A percentile compares a stretch with the other conserved stretches of the same genome.
These are phyloP conservation scores for Metellina segmentata DNA, from an alignment of 2,888 invertebrate genomes.

Conservation along the genomic window DNA sequence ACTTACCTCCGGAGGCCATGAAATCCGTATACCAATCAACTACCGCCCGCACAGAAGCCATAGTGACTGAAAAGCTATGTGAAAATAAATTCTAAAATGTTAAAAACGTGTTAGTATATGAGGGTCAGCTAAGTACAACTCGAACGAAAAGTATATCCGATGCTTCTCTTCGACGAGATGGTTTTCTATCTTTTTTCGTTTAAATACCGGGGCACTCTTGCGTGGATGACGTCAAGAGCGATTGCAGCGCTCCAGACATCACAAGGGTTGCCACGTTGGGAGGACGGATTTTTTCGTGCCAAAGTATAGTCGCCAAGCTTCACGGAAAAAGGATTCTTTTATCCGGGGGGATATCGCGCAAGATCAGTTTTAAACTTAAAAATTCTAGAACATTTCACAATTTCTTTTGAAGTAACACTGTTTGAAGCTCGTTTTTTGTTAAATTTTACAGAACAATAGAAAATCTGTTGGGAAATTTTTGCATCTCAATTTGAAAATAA, in stretches of 20 bases:
- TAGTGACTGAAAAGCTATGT: constrained; percentile 54
- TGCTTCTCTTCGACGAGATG: constrained; percentile 62
- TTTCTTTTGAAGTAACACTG: not conserved
- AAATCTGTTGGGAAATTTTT: too few species aligned
- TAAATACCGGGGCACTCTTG: constrained; percentile 75
- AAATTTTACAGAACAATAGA: not conserved
- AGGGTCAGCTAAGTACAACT: constrained; percentile 25
- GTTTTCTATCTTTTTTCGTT: constrained; percentile 55
- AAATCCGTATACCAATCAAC: constrained; percentile 72
- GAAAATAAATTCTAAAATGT: constrained; percentile 57
- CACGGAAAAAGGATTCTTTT: not conserved
- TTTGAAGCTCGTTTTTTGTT: not conserved
- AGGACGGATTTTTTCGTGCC: not conserved
- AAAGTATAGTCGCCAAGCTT: constrained; percentile 42
- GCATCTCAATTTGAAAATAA: too few species aligned
- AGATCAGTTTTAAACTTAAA: not conserved
- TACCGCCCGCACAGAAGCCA: constrained; percentile 54
- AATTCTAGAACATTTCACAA: not conserved
- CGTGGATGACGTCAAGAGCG: constrained; percentile 71
- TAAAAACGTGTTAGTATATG: constrained; percentile 40
- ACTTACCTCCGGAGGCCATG: constrained; percentile 73
- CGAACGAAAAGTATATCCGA: constrained; percentile 57
- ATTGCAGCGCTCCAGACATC: constrained; percentile 56
- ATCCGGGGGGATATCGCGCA: not conserved
- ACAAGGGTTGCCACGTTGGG: constrained; percentile 59